phyloP scores from a whole-genome alignment of 2,113 vertebrate species.

The Rhinogobius similis region DNA sequence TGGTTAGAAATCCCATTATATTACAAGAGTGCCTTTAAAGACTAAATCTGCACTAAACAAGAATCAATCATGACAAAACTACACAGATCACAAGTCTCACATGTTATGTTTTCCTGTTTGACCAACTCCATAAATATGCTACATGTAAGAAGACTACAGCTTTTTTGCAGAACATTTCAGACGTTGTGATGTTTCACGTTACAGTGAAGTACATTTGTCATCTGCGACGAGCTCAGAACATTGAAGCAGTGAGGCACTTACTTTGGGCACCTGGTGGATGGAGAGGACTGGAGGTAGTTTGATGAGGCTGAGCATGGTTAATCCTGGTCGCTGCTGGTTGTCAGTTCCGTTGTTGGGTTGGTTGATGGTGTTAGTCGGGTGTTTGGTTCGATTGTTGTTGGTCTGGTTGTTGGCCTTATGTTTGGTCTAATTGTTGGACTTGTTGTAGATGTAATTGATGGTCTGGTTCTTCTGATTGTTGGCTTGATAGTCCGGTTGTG shows the following conservation, averaged over 20 bases:
- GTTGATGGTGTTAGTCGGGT: background rate
- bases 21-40: too few relatives aligned
- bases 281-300: conserved; percentile 83
- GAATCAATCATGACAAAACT: background rate
- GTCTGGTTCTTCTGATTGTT: too few relatives aligned
- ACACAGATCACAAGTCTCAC: background rate
- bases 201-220: background rate
- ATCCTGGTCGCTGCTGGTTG: conserved; percentile 3
- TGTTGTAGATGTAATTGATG: too few relatives aligned
- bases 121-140: too few relatives aligned
- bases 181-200: too few relatives aligned
- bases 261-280: conserved; percentile 89
- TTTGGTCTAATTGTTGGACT: too few relatives aligned
- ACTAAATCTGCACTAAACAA: background rate
- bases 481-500: too few relatives aligned
- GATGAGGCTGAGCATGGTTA: conserved; percentile 83
- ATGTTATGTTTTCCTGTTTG: too few relatives aligned
- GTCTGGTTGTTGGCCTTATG: too few relatives aligned
- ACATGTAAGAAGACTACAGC: too few relatives aligned
- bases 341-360: background rate
- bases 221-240: background rate
- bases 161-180: too few relatives aligned
- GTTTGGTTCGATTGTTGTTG: background rate
- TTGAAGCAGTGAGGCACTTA: conserved; percentile 68
- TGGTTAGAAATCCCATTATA: too few relatives aligned